Evolutionary conservation across 2,797 vertebrate genomes (phyloP).

Genomic region (Poliocrania exsul): DNA sequence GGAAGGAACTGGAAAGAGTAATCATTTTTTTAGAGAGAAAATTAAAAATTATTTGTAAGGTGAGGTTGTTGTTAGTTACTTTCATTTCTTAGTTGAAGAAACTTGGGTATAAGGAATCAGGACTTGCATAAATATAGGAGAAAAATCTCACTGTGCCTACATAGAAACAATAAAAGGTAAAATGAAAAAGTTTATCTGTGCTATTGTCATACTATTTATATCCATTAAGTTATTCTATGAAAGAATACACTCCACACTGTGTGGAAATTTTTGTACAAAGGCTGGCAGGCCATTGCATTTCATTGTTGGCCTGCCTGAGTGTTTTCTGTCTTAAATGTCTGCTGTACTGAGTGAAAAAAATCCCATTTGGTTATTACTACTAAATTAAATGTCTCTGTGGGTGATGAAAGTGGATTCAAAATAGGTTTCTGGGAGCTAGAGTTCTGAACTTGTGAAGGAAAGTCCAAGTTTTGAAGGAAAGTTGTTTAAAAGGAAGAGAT

Average conservation of each 20-base stretch:
- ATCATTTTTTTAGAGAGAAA: not conserved
- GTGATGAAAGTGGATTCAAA: not conserved
- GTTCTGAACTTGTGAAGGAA: not conserved
- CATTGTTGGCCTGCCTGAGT: not conserved
- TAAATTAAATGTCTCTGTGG: not conserved
- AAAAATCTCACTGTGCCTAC: not conserved
- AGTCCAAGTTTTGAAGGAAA: not conserved
- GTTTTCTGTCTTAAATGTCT: not conserved
- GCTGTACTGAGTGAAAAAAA: not conserved
- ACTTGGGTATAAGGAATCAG: not conserved
- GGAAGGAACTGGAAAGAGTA: not conserved
- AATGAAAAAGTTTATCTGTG: not conserved
- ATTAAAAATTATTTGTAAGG: not conserved
- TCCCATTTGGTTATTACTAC: not conserved
- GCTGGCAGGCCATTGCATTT: not conserved
- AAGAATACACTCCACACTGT: not conserved
- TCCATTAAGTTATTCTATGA: not conserved
- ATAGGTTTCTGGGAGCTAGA: not conserved
- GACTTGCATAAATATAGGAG: not conserved
- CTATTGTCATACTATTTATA: not conserved
- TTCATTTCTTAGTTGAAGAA: not conserved
- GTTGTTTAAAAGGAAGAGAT: not conserved
- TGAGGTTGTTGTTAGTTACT: not conserved
- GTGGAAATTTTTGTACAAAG: not conserved
- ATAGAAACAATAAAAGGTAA: not conserved